Evolutionary conservation across 2,888 invertebrate genomes (phyloP).

Genomic region (Brachyopa scutellaris): DNA sequence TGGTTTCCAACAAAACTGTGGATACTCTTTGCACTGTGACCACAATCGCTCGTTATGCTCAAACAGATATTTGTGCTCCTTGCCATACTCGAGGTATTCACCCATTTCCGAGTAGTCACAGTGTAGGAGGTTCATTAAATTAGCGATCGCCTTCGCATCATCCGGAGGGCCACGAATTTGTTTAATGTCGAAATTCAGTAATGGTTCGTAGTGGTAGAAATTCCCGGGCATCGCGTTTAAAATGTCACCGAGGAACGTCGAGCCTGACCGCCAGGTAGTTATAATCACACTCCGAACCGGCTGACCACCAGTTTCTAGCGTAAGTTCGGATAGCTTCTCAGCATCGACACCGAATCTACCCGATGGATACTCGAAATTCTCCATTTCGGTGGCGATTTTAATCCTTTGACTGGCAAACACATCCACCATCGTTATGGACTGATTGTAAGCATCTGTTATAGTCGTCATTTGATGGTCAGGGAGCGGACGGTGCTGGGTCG

Average conservation of each 20-base stretch:
- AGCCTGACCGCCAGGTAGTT: conserved; percentile 95
- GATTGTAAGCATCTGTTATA: conserved; percentile 77
- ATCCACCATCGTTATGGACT: conserved; percentile 83
- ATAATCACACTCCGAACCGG: conserved; percentile 90
- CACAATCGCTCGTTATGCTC: conserved; percentile 93
- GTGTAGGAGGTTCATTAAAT: conserved; percentile 87
- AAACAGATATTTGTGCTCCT: conserved; percentile 89
- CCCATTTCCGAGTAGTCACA: conserved; percentile 90
- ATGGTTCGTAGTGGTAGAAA: conserved; percentile 95
- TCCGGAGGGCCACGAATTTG: conserved; percentile 90
- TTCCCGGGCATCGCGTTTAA: conserved; percentile 92
- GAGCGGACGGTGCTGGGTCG: conserved; percentile 80
- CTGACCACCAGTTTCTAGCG: conserved; percentile 86
- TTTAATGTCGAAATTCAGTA: conserved; percentile 90
- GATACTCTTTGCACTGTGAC: conserved; percentile 88
- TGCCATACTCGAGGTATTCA: conserved; percentile 90
- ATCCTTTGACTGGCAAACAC: conserved; percentile 84
- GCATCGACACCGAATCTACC: conserved; percentile 83
- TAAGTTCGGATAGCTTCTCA: conserved; percentile 86
- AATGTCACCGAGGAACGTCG: conserved; percentile 93
- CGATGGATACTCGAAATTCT: conserved; percentile 84
- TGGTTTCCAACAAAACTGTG: conserved; percentile 86
- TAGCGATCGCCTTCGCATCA: conserved; percentile 86
- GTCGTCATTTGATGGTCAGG: conserved; percentile 74
- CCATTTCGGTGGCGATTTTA: conserved; percentile 84